Evolutionary conservation across 2,113 vertebrate species (phyloP), one percentile per base, ranked within the genome.

Genomic region (Amazona vittata): DNA sequence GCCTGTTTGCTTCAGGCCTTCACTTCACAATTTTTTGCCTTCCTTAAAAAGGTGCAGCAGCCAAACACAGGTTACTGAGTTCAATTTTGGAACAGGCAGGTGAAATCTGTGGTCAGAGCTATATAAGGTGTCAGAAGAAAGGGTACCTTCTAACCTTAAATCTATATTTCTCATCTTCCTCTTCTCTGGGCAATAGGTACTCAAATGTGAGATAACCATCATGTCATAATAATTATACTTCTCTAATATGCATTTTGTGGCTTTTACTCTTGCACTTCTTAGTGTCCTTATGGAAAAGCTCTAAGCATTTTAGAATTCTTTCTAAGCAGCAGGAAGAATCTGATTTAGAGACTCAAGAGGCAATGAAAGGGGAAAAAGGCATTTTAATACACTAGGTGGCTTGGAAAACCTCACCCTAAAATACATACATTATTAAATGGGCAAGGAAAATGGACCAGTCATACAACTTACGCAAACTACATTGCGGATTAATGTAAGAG

Each of bases 351-450:
- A 87, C 29, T 84, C 44, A 49, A 84, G 2, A 68, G 22, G 60
- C 33, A 85, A 82, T 39, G 29, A 86, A 79, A 31, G 21, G 10
- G 21, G 7, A 2, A 3, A 64, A 86, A 68, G 26, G 8, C 28
- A 57, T 73, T 82, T 78, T 68, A 89, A 92, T 89, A 78, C 33
- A 71, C 5, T 18, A 71, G 29, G 29, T 73, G 49, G 64, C 69
- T 96, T 92, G 78, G 64, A 86, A 93, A 96, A 43, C 35, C 62
- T 95, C 35, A 78, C 39, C n/a, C 39, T 86, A 75, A 93, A 94
- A 83, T 68, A 78, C 50, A 68, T 49, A 60, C 6, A 21, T 69
- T 74, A 78, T 90, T 78, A 89, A 81, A 92, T 37, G 9, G 13
- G 73, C 18, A 81, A 90, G 41, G 60, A 96, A 89, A 96, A 83